Conservation (phyloP, 2,113 vertebrate genomes). For the Python bivittatus region DNA sequence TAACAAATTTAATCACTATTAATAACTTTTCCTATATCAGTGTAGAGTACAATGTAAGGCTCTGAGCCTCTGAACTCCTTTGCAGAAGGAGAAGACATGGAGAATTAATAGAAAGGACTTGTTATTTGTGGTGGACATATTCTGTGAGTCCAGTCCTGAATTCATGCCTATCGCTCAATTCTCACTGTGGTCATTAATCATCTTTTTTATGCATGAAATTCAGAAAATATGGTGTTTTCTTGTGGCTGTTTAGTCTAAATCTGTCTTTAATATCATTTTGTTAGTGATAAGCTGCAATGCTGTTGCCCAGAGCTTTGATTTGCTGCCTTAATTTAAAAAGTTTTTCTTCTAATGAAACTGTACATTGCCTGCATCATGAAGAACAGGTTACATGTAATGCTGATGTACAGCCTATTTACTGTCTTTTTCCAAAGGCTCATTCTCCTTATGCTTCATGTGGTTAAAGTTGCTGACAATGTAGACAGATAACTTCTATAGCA, state of each 20-base stretch:
- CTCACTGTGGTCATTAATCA: conserved; percentile 43
- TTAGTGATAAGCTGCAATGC: conserved; percentile 24
- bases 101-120: conserved; percentile 46
- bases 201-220: conserved; percentile 62
- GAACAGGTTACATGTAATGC: conserved; percentile 18
- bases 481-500: neutral
- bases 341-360: conserved; percentile 37
- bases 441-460: conserved; percentile 19
- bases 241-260: conserved; percentile 44
- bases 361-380: conserved; percentile 34
- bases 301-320: conserved; percentile 50
- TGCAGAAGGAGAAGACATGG: conserved; percentile 54
- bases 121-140: conserved; percentile 41
- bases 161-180: conserved; percentile 62
- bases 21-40: conserved; percentile 41
- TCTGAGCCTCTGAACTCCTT: conserved; percentile 19
- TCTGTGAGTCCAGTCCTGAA: conserved; percentile 62
- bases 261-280: conserved; percentile 45
- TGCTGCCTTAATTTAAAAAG: conserved; percentile 45
- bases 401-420: conserved; percentile 43
- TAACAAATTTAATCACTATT: conserved; percentile 36
- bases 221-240: conserved; percentile 56
- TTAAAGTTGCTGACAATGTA: conserved; percentile 17
- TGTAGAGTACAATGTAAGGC: conserved; percentile 17
- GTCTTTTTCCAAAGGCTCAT: conserved; percentile 35